Conservation (phyloP, 2,888 invertebrate species). For the Macrosoma leucophasiata region DNA sequence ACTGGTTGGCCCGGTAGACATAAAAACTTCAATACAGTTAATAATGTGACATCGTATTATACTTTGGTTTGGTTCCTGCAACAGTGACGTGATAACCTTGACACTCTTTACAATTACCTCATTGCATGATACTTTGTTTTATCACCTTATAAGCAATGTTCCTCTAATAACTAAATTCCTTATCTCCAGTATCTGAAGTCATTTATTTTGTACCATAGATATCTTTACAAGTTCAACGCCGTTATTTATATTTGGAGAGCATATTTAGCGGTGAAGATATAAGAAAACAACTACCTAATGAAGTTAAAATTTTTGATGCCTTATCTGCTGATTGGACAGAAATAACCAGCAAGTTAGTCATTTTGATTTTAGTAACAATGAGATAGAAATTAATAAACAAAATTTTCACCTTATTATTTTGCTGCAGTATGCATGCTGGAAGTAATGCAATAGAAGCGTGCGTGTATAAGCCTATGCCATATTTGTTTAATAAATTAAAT, state of each 20-base stretch:
- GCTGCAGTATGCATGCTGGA: conserved; percentile 63
- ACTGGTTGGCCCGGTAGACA: too few species aligned
- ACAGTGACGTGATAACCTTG: too few species aligned
- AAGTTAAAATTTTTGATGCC: conserved; percentile 83
- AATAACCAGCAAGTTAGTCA: conserved; percentile 74
- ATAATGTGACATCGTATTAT: too few species aligned
- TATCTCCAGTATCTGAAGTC: too few species aligned
- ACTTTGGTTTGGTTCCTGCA: too few species aligned
- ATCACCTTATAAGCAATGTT: too few species aligned
- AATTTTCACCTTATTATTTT: not conserved
- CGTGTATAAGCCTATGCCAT: conserved; percentile 76
- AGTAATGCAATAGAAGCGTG: conserved; percentile 78
- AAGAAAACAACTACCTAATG: conserved; percentile 85
- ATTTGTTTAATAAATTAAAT: conserved; percentile 80
- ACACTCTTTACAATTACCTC: too few species aligned
- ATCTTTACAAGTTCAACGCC: conserved; percentile 86
- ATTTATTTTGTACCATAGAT: too few species aligned
- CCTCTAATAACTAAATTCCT: too few species aligned
- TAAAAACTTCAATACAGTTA: too few species aligned
- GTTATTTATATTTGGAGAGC: conserved; percentile 91
- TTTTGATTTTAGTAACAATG: conserved; percentile 2
- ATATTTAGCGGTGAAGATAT: conserved; percentile 93
- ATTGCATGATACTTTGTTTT: too few species aligned
- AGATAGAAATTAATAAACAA: too few species aligned
- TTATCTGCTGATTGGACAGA: conserved; percentile 83